Conservation (phyloP, 1,140 invertebrate genomes). For the Drosophila tsacasi region DNA sequence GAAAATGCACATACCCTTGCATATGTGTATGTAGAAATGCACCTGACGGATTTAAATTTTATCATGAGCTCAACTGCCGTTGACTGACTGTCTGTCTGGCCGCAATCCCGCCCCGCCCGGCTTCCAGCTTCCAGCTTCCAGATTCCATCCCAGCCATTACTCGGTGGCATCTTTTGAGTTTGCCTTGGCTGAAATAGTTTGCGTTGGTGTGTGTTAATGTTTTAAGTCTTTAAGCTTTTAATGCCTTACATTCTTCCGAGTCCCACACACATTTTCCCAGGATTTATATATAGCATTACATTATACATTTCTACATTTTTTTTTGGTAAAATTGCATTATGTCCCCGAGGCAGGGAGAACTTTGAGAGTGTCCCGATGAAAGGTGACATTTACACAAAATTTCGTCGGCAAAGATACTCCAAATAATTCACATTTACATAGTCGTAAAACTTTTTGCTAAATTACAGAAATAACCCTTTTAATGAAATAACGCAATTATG, state of each 20-base stretch:
- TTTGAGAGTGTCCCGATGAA: slow-evolving; percentile 31
- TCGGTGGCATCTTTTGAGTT: slow-evolving; percentile 33
- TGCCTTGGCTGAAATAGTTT: slow-evolving; percentile 62
- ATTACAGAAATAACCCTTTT: slow-evolving; percentile 28
- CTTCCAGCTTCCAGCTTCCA: slow-evolving; percentile 7
- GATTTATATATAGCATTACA: slow-evolving; percentile 25
- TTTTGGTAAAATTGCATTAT: slow-evolving; percentile 50
- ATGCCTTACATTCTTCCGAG: slow-evolving; percentile 67
- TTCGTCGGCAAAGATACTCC: slow-evolving; percentile 5
- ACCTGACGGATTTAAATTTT: slow-evolving; percentile 78
- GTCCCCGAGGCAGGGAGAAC: slow-evolving; percentile 20
- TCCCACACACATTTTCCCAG: slow-evolving; percentile 11
- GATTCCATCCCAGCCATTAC: slow-evolving; percentile 17
- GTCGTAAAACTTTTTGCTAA: slow-evolving; percentile 11
- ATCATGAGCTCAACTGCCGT: slow-evolving; percentile 59
- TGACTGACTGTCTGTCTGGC: slow-evolving; percentile 55
- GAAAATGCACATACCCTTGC: neutral
- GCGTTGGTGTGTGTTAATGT: slow-evolving; percentile 54
- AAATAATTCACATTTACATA: slow-evolving; percentile 16
- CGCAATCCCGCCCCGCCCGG: slow-evolving; percentile 13
- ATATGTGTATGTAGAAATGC: slow-evolving; percentile 42
- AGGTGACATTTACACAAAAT: slow-evolving; percentile 19
- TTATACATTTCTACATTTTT: slow-evolving; percentile 15
- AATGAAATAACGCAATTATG: slow-evolving; percentile 37
- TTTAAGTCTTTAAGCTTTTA: slow-evolving; percentile 77